Conservation (phyloP, 2,113 vertebrate genomes). For the Myocastor coypus region DNA sequence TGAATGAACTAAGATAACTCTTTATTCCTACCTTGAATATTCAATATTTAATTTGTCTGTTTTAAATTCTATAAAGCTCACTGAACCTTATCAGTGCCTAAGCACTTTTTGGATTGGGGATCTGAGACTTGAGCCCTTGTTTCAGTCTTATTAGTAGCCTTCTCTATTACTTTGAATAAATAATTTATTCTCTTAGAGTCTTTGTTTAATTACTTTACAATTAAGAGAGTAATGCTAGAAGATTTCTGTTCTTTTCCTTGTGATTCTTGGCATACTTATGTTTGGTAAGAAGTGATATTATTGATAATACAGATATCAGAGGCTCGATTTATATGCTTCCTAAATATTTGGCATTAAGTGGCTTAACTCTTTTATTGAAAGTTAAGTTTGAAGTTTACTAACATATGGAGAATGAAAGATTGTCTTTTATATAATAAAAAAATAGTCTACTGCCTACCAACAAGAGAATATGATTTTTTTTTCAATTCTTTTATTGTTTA, state of each 20-base stretch:
- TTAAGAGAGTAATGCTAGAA: background rate
- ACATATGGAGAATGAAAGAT: background rate
- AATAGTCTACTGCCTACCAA: background rate
- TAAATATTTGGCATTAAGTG: background rate
- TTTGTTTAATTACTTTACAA: slow-evolving; percentile 52
- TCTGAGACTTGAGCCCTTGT: background rate
- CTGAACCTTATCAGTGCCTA: background rate
- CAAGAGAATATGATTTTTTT: slow-evolving; percentile 38
- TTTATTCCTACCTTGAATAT: slow-evolving; percentile 5
- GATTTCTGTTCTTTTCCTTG: background rate
- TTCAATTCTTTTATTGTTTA: too few relatives aligned
- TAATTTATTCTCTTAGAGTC: background rate
- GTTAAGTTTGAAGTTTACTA: slow-evolving; percentile 26
- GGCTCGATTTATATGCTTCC: background rate
- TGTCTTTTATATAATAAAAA: background rate
- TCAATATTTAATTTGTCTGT: background rate
- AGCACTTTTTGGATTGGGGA: background rate
- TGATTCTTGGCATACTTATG: slow-evolving; percentile 16
- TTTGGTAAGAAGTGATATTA: slow-evolving; percentile 2
- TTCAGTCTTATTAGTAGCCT: background rate
- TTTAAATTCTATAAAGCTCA: background rate
- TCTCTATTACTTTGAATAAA: background rate
- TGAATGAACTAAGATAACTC: background rate
- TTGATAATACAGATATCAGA: background rate
- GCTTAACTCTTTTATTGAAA: slow-evolving; percentile 42